Base-by-base conservation (phyloP, 1,140 invertebrate genomes). In the Sycophila sp. region DNA sequence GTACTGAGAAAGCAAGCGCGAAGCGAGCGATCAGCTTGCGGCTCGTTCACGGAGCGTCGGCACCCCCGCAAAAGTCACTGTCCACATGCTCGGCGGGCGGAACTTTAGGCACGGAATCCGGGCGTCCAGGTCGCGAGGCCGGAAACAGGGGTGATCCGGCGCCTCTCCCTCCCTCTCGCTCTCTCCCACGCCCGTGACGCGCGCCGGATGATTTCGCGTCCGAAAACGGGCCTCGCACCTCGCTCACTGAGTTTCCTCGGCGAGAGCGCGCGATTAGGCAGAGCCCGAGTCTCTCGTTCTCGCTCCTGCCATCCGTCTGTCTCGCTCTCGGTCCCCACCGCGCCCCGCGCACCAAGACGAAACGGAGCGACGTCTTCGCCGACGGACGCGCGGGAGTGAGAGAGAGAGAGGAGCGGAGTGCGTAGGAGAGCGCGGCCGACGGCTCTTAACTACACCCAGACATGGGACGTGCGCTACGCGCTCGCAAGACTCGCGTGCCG, bases 221-320 rank as follows among this genome's bases (percentile, higher is more conserved):
- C 78, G 81, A 78, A 79, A 84, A 82, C 75, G 67, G 69, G 38
- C 49, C 63, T 42, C 51, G 28, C 49, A 66, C 49, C 73, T 74
- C 73, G 68, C 53, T 72, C 67, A 84, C 83, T 84, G 81, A 78
- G 69, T 64, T 71, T 51, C 60, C 62, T 73, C 72, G 40, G 70
- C 71, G 60, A 71, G 28, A 59, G 53, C 71, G 51, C 24, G 36
- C 56, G 56, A 60, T 60, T 60, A 60, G 24, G 22, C 40, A 19
- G 38, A 22, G 11, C 47, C 10, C 17, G 4, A 8, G 3, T 17
- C 51, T 17, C 28, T 11, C 5, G 11, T 26, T 28, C 49, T 22
- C 2, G 8, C 49, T 15, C 24, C 10, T 3, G 8, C 22, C 15
- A 8, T 15, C 4, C 10, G 4, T 28, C 24, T 15, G 2, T 28